Percentiles rank a stretch among this genome's conserved stretches.
These are phyloP conservation scores for Drosophila quadrilineata DNA, from an alignment of 1,140 invertebrate species.

Conservation along the genomic window DNA sequence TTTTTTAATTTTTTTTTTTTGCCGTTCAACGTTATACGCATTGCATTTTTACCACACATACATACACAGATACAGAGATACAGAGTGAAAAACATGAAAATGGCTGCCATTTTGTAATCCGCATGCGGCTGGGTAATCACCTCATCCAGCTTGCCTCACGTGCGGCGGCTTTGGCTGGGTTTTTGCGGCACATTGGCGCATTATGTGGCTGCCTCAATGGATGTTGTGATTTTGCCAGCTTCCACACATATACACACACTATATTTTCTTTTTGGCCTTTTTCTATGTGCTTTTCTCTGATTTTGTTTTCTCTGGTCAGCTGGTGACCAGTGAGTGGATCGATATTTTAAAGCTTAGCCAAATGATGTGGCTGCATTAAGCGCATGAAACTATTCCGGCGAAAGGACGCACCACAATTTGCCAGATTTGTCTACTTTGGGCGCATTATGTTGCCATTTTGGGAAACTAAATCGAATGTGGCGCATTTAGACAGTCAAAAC, in stretches of 20 bases:
- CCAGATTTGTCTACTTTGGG: slow-evolving; percentile 36
- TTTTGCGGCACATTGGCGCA: slow-evolving; percentile 67
- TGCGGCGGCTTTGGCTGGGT: slow-evolving; percentile 60
- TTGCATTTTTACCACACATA: slow-evolving; percentile 65
- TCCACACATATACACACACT: too few species aligned
- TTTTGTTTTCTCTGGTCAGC: slow-evolving; percentile 35
- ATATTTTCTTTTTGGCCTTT: slow-evolving; percentile 35
- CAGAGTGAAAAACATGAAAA: slow-evolving; percentile 53
- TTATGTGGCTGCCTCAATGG: slow-evolving; percentile 62
- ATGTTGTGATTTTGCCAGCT: slow-evolving; percentile 67
- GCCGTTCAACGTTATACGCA: slow-evolving; percentile 18
- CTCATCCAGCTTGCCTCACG: slow-evolving; percentile 47
- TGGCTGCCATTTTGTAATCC: slow-evolving; percentile 78
- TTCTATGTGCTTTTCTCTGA: slow-evolving; percentile 18
- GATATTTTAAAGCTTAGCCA: slow-evolving; percentile 76
- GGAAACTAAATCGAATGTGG: neutral
- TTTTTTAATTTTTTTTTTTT: slow-evolving; percentile 13
- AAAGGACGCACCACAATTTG: slow-evolving; percentile 17
- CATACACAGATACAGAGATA: neutral
- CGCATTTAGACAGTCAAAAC: neutral
- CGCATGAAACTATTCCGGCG: slow-evolving; percentile 31
- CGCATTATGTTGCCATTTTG: slow-evolving; percentile 3
- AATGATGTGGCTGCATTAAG: slow-evolving; percentile 46
- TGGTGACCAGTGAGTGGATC: slow-evolving; percentile 44
- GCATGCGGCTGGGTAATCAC: slow-evolving; percentile 76